These are phyloP conservation scores for Fratercula arctica DNA, from an alignment of 2,797 vertebrate species.

Conservation along the genomic window DNA sequence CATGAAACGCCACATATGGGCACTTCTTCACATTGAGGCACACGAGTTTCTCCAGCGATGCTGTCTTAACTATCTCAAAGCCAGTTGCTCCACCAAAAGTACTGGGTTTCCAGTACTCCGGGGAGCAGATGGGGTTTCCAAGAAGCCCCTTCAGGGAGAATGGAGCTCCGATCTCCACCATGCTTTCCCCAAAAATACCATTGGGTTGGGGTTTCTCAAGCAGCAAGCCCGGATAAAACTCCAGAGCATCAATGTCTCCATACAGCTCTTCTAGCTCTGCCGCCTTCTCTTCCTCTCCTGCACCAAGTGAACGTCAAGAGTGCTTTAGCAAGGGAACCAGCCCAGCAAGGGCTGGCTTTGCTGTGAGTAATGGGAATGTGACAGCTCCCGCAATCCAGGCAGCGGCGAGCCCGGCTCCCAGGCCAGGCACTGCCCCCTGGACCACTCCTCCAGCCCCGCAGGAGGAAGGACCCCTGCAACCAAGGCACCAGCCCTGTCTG, in stretches of 20 bases:
- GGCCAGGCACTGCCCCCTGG: neutral
- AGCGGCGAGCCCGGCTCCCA: rapidly evolving
- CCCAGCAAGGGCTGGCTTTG: neutral
- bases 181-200: slow-evolving; percentile 92
- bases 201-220: slow-evolving; percentile 83
- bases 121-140: slow-evolving; percentile 95
- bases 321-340: neutral
- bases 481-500: neutral
- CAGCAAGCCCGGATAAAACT: slow-evolving; percentile 88
- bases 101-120: slow-evolving; percentile 95
- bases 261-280: slow-evolving; percentile 87
- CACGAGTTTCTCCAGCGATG: slow-evolving; percentile 86
- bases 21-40: slow-evolving; percentile 90
- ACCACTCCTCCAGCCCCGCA: neutral
- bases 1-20: slow-evolving; percentile 86
- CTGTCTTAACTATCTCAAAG: slow-evolving; percentile 88
- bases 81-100: slow-evolving; percentile 90
- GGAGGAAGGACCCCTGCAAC: neutral
- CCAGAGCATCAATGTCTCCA: slow-evolving; percentile 90
- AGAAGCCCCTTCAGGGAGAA: slow-evolving; percentile 96
- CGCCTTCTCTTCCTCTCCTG: slow-evolving; percentile 86
- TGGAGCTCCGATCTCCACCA: slow-evolving; percentile 94
- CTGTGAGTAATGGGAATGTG: rapidly evolving
- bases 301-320: neutral
- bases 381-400: neutral